Evolutionary conservation across 2,113 vertebrate genomes (phyloP), one percentile per base, ranked within the genome.

Genomic region (Caranx ignobilis): DNA sequence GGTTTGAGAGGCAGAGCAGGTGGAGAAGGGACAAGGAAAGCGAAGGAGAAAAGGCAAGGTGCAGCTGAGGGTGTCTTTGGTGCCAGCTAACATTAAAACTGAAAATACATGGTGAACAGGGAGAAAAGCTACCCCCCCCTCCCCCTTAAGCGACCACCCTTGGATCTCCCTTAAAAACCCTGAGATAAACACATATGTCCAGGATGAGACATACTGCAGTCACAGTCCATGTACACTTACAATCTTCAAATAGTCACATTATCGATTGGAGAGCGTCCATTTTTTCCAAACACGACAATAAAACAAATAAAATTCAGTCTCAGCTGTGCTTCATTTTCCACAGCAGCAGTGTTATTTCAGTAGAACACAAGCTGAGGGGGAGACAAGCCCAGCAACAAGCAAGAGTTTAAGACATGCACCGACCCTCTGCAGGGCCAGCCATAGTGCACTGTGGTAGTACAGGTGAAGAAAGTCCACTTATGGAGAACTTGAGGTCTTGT

Each of bases 141-240:
- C 61, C 48, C 48, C 55, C 59, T 64, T 57, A 71, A 82, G 54
- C 32, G 1, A 75, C 57, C 63, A 74, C 48, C 37, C 41, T 81
- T 76, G 45, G 45, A 86, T 77, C 72, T 83, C 81, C 47, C 47
- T 73, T 89, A 87, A 84, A 92, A 93, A 91, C 92, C 95, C 95
- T 95, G 94, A 95, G 94, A 94, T 92, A 81, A 88, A 85, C 75
- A 70, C 41, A 52, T 75, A 90, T 52, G 48, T 90, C 88, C 82
- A 70, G 32, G 32, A 61, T 9, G 37, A 85, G 83, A 87, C 77
- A 69, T 66, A 88, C 72, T 10, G 52, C 57, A 81, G 77, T 81
- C 75, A 87, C 76, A 80, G 83, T 71, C 75, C 79, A 55, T 81
- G 83, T 81, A 87, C 79, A 91, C 82, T 82, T 89, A 88, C 88